Evolutionary conservation across 2,113 vertebrate species (phyloP).

Genomic region (Triplophysa dalaica): DNA sequence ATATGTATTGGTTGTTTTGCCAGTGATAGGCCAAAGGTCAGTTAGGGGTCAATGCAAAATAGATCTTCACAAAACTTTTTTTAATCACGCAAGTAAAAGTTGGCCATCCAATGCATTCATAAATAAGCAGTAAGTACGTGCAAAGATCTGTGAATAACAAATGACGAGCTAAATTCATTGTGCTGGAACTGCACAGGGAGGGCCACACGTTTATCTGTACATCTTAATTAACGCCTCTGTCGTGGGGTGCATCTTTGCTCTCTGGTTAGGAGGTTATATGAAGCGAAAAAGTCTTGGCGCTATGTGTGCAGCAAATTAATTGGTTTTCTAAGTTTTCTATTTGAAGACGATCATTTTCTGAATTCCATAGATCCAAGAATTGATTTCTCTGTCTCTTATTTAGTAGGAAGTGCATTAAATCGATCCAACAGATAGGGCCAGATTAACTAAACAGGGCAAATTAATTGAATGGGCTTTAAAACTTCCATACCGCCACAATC

Average conservation of each 20-base stretch:
- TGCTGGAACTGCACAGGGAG: slow-evolving; percentile 1
- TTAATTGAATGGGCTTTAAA: too few relatives aligned
- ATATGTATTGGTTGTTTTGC: neutral
- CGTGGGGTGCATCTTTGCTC: slow-evolving; percentile 32
- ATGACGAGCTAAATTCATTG: slow-evolving; percentile 10
- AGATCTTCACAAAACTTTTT: neutral
- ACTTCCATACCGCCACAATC: too few relatives aligned
- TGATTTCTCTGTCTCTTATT: slow-evolving; percentile 23
- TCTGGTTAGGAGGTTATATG: slow-evolving; percentile 23
- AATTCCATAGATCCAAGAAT: slow-evolving; percentile 21
- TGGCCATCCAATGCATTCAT: neutral
- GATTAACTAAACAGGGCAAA: too few relatives aligned
- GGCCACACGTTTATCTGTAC: slow-evolving; percentile 36
- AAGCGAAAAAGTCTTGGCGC: slow-evolving; percentile 18
- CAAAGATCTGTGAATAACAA: slow-evolving; percentile 10
- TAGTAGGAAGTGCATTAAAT: neutral
- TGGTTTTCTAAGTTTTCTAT: slow-evolving; percentile 37
- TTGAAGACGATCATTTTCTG: slow-evolving; percentile 22
- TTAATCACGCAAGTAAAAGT: neutral
- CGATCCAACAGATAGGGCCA: neutral
- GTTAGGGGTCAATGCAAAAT: neutral
- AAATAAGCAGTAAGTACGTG: slow-evolving; percentile 7
- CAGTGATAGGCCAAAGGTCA: neutral
- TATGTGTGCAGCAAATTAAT: slow-evolving; percentile 29
- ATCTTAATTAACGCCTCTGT: slow-evolving; percentile 51